Base-by-base conservation (phyloP, 2,888 invertebrate genomes). In the Pammene fasciana region DNA sequence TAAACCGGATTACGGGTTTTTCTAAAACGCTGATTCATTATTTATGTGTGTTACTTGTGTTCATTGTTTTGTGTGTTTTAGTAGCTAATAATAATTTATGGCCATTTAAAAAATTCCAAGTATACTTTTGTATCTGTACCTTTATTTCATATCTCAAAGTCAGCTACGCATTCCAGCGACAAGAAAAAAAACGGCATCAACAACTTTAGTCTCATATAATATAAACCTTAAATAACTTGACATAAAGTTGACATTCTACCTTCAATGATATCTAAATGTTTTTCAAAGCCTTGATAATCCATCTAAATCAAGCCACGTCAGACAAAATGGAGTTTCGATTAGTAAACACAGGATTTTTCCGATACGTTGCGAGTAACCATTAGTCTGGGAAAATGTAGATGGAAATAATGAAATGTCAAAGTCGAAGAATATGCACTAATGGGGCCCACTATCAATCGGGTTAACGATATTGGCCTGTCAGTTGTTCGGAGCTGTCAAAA, bases 251-350 rank as follows among this genome's bases (percentile, higher is more conserved):
- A 26, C n/a, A 11, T 50, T 50, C 4, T 1, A 11, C n/a, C 16
- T 13, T 8, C 7, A 5, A 16, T n/a, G 7, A 7, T 10, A 41
- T 10, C 16, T 56, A 2, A 7, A 56, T 8, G 43, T 57, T 48
- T n/a, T 60, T 48, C 8, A 8, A 38, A 13, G 10, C 8, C 57
- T 61, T 26, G 45, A 54, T 64, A 65, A 68, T 68, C 68, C 68
- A 26, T 68, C 68, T 68, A 65, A 64, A 68, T 68, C 64, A 59
- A 13, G 36, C 14, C 36, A 68, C 45, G 62, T 45, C 57, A n/a
- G 7, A 14, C 16, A 59, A 68, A 26, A 68, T 68, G 68, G 68
- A 50, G 36, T 68, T 68, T 59, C 45, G 50, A 68, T 68, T 65
- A 65, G 57, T 11, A 54, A 54, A 54, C 43, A 26, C 11, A 34